These are phyloP conservation scores for Sebastes alutus DNA, from an alignment of 2,797 vertebrate species.

Conservation along the genomic window DNA sequence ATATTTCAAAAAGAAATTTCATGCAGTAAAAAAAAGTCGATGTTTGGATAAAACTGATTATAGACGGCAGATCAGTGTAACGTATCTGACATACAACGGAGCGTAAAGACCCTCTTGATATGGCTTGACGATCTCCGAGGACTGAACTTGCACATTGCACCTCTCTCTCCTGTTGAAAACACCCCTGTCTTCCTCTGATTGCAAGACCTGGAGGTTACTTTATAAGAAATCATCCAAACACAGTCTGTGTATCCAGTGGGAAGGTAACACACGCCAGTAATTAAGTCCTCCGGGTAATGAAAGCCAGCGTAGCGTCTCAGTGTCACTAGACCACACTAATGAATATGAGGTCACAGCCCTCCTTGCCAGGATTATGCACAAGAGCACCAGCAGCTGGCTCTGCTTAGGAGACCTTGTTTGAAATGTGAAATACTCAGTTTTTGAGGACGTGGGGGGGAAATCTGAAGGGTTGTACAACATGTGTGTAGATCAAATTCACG, in stretches of 20 bases:
- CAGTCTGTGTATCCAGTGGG: slow-evolving; percentile 7
- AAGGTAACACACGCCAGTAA: slow-evolving; percentile 51
- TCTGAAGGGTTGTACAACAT: background rate
- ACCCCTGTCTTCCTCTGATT: background rate
- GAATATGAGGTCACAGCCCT: slow-evolving; percentile 50
- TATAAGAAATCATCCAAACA: slow-evolving; percentile 27
- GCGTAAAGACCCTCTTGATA: background rate
- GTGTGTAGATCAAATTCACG: background rate
- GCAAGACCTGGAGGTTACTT: background rate
- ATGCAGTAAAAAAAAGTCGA: background rate
- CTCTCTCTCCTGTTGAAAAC: background rate
- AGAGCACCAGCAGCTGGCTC: slow-evolving; percentile 24
- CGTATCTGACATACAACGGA: background rate
- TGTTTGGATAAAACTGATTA: slow-evolving; percentile 6
- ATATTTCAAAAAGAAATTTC: background rate
- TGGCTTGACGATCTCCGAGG: background rate
- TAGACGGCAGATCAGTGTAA: background rate
- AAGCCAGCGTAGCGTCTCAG: slow-evolving; percentile 34
- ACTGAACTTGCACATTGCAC: background rate
- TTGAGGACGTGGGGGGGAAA: background rate
- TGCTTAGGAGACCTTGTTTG: slow-evolving; percentile 10
- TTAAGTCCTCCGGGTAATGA: slow-evolving; percentile 57
- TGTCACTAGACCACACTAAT: slow-evolving; percentile 57
- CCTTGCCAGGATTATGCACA: slow-evolving; percentile 15
- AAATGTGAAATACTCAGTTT: slow-evolving; percentile 17